Conservation (phyloP, 2,888 invertebrate genomes). For the Cosmopolites sordidus region DNA sequence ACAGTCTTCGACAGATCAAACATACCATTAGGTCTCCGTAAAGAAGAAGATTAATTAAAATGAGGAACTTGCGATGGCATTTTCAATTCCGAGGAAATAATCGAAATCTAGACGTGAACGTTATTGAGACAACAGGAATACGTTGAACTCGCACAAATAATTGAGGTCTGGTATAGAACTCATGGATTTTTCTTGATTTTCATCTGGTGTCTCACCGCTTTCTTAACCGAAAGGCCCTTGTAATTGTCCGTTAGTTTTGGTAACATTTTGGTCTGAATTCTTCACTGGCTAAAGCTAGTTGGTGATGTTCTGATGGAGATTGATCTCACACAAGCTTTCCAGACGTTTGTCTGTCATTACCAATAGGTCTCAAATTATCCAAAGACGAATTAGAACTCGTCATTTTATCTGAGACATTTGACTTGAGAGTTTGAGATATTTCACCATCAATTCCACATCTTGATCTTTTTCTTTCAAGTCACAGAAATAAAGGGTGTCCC, state of each 20-base stretch:
- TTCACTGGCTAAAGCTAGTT: constrained; percentile 45
- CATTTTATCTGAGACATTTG: constrained; percentile 40
- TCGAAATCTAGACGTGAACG: too few relatives aligned
- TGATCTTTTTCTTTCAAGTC: constrained; percentile 35
- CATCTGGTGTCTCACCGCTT: constrained; percentile 25
- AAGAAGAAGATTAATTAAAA: too few relatives aligned
- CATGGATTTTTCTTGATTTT: constrained; percentile 41
- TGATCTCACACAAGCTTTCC: constrained; percentile 46
- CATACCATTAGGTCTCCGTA: too few relatives aligned
- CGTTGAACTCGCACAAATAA: too few relatives aligned
- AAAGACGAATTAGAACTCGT: constrained; percentile 46
- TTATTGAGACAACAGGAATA: too few relatives aligned
- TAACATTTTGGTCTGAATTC: constrained; percentile 28
- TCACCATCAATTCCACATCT: constrained; percentile 36
- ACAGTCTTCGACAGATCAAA: too few relatives aligned
- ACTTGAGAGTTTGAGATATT: constrained; percentile 34
- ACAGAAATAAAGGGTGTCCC: too few relatives aligned
- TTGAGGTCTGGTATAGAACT: constrained; percentile 42
- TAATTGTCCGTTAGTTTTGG: constrained; percentile 10
- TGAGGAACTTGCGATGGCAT: too few relatives aligned
- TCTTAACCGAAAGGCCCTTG: constrained; percentile 15
- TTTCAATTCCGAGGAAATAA: too few relatives aligned
- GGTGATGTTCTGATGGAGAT: constrained; percentile 43
- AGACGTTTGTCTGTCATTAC: constrained; percentile 48
- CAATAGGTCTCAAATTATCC: constrained; percentile 48